Evolutionary conservation across 1,140 invertebrate species (phyloP).

Genomic region (Drosophila chauvacae): DNA sequence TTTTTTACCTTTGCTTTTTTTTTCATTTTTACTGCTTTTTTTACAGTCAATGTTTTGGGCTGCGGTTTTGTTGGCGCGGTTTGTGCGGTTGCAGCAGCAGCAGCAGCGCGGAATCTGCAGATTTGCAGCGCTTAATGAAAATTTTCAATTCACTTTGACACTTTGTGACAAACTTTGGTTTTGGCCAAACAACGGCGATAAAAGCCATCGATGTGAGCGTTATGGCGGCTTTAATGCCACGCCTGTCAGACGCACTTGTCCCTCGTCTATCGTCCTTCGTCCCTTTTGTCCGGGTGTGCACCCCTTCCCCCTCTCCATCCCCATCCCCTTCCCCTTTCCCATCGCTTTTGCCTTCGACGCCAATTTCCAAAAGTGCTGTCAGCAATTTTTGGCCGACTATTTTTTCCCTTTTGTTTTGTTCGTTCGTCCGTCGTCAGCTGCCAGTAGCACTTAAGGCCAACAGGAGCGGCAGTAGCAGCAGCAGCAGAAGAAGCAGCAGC

Average conservation of each 20-base stretch:
- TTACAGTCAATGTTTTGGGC: conserved; percentile 28
- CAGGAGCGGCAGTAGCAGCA: conserved; percentile 13
- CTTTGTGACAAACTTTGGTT: conserved; percentile 82
- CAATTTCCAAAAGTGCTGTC: conserved; percentile 77
- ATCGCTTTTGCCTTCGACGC: conserved; percentile 30
- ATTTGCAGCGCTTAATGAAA: conserved; percentile 78
- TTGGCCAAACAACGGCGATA: conserved; percentile 25
- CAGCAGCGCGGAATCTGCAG: conserved; percentile 49
- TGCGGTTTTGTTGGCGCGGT: conserved; percentile 59
- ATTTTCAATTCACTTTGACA: conserved; percentile 81
- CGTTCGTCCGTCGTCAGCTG: conserved; percentile 60
- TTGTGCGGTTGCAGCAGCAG: conserved; percentile 57
- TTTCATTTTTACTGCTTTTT: conserved; percentile 23
- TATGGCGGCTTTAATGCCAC: conserved; percentile 66
- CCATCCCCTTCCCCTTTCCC: not conserved
- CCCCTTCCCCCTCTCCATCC: not conserved
- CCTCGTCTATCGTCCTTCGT: conserved; percentile 3
- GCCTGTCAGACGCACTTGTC: conserved; percentile 67
- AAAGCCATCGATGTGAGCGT: conserved; percentile 38
- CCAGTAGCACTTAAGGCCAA: conserved; percentile 70
- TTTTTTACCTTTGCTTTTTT: not conserved
- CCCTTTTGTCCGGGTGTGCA: not conserved
- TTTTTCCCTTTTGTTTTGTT: conserved; percentile 30
- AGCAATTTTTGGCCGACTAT: conserved; percentile 71
- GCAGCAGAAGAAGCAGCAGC: conserved; percentile 26